Evolutionary conservation across 2,113 vertebrate genomes (phyloP).

Genomic region (Hiodon tergisus): DNA sequence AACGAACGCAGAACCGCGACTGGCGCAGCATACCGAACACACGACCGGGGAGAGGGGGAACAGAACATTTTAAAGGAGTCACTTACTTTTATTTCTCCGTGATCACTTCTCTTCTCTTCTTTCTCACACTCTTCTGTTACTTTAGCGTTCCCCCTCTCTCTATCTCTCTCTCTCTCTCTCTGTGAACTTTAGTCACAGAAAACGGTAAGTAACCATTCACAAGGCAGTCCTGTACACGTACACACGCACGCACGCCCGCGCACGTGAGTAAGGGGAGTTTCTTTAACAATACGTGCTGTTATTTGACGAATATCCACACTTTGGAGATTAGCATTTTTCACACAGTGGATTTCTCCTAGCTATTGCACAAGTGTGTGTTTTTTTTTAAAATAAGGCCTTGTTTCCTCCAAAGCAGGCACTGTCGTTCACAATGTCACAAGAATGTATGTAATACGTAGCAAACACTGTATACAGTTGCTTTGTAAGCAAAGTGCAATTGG

Average conservation of each 20-base stretch:
- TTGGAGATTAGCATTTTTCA: too few relatives aligned
- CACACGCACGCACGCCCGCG: constrained; percentile 21
- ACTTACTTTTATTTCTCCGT: constrained; percentile 53
- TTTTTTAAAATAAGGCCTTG: neutral
- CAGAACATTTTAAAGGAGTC: constrained; percentile 4
- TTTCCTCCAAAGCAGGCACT: neutral
- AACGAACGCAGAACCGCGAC: neutral
- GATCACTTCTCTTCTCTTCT: constrained; percentile 29
- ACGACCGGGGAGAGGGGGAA: neutral
- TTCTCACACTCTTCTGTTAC: constrained; percentile 27
- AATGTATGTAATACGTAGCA: too few relatives aligned
- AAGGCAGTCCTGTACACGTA: constrained; percentile 44
- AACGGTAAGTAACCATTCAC: constrained; percentile 50
- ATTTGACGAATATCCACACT: too few relatives aligned
- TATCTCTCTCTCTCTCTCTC: constrained; percentile 14
- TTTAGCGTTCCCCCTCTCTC: constrained; percentile 14
- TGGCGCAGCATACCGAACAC: neutral
- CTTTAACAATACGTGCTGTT: too few relatives aligned
- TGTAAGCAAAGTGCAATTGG: too few relatives aligned
- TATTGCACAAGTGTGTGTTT: neutral
- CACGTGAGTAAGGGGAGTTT: neutral
- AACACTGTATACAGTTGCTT: too few relatives aligned
- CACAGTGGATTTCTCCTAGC: neutral
- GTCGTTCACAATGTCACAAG: neutral
- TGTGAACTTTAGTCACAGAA: constrained; percentile 40